A percentile compares a stretch with the other conserved stretches of the same genome.
Evolutionary conservation across 2,888 invertebrate genomes (phyloP).

Genomic region (Seira musarum): DNA sequence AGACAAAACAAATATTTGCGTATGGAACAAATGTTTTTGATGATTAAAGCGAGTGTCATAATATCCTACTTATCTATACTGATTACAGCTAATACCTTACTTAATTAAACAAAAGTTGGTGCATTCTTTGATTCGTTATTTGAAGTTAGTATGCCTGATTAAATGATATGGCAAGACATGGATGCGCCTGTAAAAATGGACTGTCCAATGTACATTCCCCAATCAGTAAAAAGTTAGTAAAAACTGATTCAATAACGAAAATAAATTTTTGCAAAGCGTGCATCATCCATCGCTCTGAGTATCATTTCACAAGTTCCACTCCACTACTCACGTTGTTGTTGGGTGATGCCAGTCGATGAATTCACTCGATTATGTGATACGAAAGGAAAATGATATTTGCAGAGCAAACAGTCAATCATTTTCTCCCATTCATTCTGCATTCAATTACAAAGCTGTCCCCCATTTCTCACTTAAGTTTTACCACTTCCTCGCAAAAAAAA

Average conservation of each 20-base stretch:
- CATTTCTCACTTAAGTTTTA: neutral
- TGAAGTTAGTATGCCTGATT: too few species aligned
- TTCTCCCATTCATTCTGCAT: neutral
- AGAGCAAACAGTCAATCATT: neutral
- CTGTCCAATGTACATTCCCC: too few species aligned
- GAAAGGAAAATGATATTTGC: neutral
- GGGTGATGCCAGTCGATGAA: neutral
- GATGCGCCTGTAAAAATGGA: too few species aligned
- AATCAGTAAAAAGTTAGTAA: too few species aligned
- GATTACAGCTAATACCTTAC: too few species aligned
- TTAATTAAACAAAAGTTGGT: too few species aligned
- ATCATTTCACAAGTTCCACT: neutral
- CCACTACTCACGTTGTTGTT: neutral
- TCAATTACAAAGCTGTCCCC: neutral
- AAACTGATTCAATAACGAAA: neutral
- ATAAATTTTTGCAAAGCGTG: neutral
- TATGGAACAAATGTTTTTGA: too few species aligned
- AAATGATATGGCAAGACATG: too few species aligned
- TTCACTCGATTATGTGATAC: neutral
- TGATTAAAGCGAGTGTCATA: too few species aligned
- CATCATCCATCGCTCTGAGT: neutral
- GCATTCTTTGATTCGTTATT: too few species aligned
- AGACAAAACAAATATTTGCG: too few species aligned
- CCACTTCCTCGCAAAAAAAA: conserved; percentile 4
- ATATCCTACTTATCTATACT: too few species aligned